Conservation (phyloP, 2,113 vertebrate species). For the Halcyon malimbica region DNA sequence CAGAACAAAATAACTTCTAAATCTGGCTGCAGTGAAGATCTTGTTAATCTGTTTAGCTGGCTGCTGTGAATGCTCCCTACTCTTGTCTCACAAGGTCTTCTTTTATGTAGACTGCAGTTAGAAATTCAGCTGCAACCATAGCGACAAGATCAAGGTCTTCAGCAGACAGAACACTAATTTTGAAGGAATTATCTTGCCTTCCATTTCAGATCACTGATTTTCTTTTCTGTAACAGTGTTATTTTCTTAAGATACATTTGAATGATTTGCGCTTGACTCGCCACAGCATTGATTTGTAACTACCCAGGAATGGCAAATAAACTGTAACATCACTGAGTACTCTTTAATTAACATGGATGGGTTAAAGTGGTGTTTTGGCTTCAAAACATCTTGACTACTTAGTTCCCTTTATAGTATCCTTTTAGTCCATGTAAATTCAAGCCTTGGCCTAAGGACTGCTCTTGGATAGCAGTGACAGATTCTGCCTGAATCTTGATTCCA, state of each 20-base stretch:
- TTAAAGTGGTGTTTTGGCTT: conserved; percentile 5
- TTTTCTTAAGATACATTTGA: conserved; percentile 11
- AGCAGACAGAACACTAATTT: conserved; percentile 28
- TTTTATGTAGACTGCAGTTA: conserved; percentile 34
- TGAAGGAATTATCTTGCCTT: conserved; percentile 33
- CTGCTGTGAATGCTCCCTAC: background rate
- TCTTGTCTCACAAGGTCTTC: conserved; percentile 23
- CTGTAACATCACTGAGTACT: background rate
- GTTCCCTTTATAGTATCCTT: background rate
- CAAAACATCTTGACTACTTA: background rate
- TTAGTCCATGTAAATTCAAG: background rate
- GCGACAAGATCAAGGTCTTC: conserved; percentile 57
- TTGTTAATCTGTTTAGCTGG: conserved; percentile 33
- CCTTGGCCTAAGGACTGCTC: background rate
- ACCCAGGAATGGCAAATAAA: background rate
- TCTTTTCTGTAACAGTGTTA: background rate
- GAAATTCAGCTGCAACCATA: conserved; percentile 63
- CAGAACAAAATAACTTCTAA: conserved; percentile 10
- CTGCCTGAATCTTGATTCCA: background rate
- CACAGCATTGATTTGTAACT: background rate
- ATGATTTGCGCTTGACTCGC: background rate
- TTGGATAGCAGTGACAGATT: background rate
- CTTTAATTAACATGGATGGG: background rate
- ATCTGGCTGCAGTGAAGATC: background rate
- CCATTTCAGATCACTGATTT: background rate